phyloP scores from a whole-genome alignment of 2,888 invertebrate genomes.

The Calliphora vomitoria region DNA sequence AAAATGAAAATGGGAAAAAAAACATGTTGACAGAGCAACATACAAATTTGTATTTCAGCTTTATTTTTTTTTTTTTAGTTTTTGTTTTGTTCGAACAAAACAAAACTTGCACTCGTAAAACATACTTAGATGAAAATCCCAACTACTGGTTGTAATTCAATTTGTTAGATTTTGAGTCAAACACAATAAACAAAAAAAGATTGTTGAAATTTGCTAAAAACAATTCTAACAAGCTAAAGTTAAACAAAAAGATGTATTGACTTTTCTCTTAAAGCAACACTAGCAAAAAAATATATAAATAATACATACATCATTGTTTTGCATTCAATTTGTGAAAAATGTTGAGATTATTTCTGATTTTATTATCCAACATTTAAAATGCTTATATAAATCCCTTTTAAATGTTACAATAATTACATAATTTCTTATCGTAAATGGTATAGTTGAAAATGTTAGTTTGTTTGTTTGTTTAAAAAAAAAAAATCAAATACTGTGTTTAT shows the following conservation, averaged over 20 bases:
- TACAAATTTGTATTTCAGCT: background rate
- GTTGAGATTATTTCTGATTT: background rate
- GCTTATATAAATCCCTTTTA: no score
- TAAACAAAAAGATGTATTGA: background rate
- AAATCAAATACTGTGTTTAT: no score
- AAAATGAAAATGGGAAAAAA: slow-evolving; percentile 1
- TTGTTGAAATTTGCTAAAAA: background rate
- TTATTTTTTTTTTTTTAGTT: background rate
- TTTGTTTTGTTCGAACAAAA: slow-evolving; percentile 1
- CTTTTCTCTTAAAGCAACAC: background rate
- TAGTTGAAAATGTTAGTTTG: background rate
- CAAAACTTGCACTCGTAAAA: background rate
- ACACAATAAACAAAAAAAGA: background rate
- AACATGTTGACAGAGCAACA: slow-evolving; percentile 22
- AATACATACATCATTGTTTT: background rate
- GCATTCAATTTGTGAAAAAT: background rate
- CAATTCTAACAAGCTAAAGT: background rate
- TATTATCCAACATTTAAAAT: no score
- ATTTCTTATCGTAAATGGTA: background rate
- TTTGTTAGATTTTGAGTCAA: slow-evolving; percentile 6
- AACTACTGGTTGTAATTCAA: background rate
- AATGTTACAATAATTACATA: background rate
- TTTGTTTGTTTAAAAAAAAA: background rate
- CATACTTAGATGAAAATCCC: background rate
- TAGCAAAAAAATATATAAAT: background rate